phyloP scores from a whole-genome alignment of 1,140 invertebrate genomes.

The Drosophila kohkoa region DNA sequence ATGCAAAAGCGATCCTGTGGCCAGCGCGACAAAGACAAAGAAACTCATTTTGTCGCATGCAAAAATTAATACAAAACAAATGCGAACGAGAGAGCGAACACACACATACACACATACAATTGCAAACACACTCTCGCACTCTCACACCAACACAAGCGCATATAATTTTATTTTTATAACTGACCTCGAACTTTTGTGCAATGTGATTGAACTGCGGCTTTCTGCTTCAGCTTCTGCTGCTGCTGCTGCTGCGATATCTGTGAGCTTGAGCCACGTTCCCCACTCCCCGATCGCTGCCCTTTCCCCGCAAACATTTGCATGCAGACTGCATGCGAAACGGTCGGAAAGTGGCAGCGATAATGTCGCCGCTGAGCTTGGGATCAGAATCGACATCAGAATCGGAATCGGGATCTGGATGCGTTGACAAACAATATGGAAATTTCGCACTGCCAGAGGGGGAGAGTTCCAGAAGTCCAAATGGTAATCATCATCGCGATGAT shows the following conservation, averaged over 20 bases:
- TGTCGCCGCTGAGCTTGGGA: constrained; percentile 48
- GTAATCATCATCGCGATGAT: constrained; percentile 39
- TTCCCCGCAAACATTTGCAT: constrained; percentile 63
- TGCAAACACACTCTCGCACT: constrained; percentile 4
- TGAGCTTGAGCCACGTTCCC: constrained; percentile 45
- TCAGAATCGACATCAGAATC: constrained; percentile 29
- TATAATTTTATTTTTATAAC: constrained; percentile 79
- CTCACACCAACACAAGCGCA: neutral
- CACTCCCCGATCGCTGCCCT: constrained; percentile 9
- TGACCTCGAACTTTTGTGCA: constrained; percentile 84
- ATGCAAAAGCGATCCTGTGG: constrained; percentile 57
- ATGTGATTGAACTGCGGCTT: constrained; percentile 75
- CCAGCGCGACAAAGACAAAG: constrained; percentile 70
- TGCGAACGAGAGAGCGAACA: constrained; percentile 41
- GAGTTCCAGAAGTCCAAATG: constrained; percentile 44
- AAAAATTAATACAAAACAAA: constrained; percentile 80
- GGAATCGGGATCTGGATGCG: constrained; percentile 56
- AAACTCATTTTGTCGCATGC: constrained; percentile 76
- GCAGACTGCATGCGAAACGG: constrained; percentile 71
- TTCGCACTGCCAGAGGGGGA: constrained; percentile 18
- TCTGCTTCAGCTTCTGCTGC: constrained; percentile 9
- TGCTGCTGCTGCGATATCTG: constrained; percentile 71
- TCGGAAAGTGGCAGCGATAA: constrained; percentile 52
- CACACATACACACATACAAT: constrained; percentile 1
- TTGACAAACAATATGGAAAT: constrained; percentile 81